phyloP scores from a whole-genome alignment of 2,113 vertebrate species.

The Synodontis membranacea region DNA sequence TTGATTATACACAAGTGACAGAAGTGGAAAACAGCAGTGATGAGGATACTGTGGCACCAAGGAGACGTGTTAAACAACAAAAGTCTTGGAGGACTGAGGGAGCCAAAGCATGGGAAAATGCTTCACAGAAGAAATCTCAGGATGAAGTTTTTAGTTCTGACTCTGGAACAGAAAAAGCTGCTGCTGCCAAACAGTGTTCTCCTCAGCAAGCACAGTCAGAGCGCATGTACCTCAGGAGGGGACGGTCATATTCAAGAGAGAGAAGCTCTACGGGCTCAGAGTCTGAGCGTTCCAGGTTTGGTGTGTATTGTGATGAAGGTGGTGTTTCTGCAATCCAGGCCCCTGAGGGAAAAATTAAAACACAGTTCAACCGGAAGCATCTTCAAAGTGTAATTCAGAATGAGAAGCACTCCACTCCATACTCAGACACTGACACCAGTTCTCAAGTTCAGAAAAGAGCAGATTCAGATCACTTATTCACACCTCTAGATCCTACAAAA shows the following conservation, averaged over 20 bases:
- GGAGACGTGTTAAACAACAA: constrained; percentile 15
- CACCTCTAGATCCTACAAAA: constrained; percentile 25
- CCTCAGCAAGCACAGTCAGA: constrained; percentile 15
- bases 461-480: constrained; percentile 23
- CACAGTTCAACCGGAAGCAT: neutral
- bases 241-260: constrained; percentile 22
- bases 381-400: neutral
- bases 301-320: neutral
- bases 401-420: neutral
- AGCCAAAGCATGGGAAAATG: neutral
- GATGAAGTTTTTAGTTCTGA: neutral
- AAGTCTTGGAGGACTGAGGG: constrained; percentile 7
- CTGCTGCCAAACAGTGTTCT: neutral
- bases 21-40: constrained; percentile 37
- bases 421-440: neutral
- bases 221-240: constrained; percentile 28
- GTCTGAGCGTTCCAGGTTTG: neutral
- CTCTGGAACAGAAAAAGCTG: neutral
- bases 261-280: neutral
- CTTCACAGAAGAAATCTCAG: constrained; percentile 4
- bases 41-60: constrained; percentile 34
- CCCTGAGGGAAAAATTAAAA: neutral
- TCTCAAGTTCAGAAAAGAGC: constrained; percentile 21
- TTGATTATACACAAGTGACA: constrained; percentile 12
- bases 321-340: constrained; percentile 7